A percentile compares a stretch with the other conserved stretches of the same genome.
phyloP scores from a whole-genome alignment of 2,888 invertebrate genomes.

The Agriopis aurantiaria region DNA sequence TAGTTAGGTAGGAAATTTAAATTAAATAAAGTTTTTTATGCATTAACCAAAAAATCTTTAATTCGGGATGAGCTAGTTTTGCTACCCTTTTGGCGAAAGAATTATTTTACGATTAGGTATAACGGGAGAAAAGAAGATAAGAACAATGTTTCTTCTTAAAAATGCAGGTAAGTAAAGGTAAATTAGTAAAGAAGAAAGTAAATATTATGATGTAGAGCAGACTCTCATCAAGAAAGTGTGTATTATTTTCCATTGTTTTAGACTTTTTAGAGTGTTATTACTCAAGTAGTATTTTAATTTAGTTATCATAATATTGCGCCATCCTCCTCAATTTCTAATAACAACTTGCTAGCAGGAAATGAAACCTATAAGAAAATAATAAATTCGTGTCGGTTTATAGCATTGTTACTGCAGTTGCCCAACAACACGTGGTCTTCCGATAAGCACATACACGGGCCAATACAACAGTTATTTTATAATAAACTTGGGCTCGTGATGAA shows the following conservation, averaged over 20 bases:
- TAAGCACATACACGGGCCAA: slow-evolving; percentile 21
- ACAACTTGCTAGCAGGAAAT: slow-evolving; percentile 11
- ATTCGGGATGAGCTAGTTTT: too few species aligned
- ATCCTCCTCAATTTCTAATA: background rate
- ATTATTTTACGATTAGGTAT: too few species aligned
- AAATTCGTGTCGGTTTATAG: slow-evolving; percentile 9
- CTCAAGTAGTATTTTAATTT: too few species aligned
- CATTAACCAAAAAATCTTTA: too few species aligned
- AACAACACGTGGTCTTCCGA: slow-evolving; percentile 27
- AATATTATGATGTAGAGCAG: background rate
- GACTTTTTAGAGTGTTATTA: background rate
- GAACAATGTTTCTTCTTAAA: background rate
- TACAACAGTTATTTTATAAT: slow-evolving; percentile 31
- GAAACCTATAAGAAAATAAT: slow-evolving; percentile 14
- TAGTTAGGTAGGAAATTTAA: too few species aligned
- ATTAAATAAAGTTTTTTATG: too few species aligned
- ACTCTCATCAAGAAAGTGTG: background rate
- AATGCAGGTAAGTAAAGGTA: background rate
- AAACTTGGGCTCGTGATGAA: slow-evolving; percentile 33
- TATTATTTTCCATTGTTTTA: background rate
- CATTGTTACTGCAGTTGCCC: slow-evolving; percentile 20
- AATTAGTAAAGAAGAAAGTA: background rate
- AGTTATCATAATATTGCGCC: background rate
- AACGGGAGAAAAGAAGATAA: background rate
- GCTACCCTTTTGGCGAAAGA: too few species aligned